Base-by-base conservation (phyloP, 2,888 invertebrate genomes). In the Thecocarcelia acutangulata region DNA sequence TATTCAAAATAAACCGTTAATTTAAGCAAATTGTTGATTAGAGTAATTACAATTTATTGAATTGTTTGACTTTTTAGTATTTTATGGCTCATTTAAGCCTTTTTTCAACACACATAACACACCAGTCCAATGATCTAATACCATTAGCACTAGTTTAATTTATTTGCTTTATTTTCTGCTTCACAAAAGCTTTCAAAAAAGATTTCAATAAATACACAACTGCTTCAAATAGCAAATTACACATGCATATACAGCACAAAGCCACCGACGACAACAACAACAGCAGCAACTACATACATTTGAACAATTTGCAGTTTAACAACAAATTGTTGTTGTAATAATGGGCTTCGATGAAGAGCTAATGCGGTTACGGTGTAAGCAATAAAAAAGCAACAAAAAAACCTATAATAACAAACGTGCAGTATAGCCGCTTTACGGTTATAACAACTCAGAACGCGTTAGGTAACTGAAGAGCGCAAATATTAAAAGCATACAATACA, bases 381-480 rank as follows among this genome's bases (percentile, higher is more conserved):
- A 66, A 79, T 79, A 61, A 73, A 64, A 59, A 76, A 68, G 24
- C 54, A 61, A 68, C 21, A 68, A 59, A 46, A 15, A 11, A 48
- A 63, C 52, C 64, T 44, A 52, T 63, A 33, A 33, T 8, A 68
- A 73, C 46, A 63, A 61, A 56, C 54, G 50, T 68, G 68, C 61
- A 72, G 59, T 80, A 58, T 50, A 72, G 52, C 82, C 82, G 82
- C 82, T 82, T 82, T 78, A 82, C 82, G 82, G 61, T 82, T 82
- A 82, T 82, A 82, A 82, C 82, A 82, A 82, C 82, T 82, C 82
- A 82, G 82, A 82, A 78, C 82, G 82, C 82, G 82, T 82, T 82
- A 70, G 82, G 69, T 82, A 82, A 82, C 82, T 82, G 82, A 82
- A 82, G 82, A 82, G 82, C 74, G 82, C 74, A 78, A 82, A 75